These are phyloP conservation scores for Bombus waltoni DNA, from an alignment of 1,140 invertebrate species.

Conservation along the genomic window DNA sequence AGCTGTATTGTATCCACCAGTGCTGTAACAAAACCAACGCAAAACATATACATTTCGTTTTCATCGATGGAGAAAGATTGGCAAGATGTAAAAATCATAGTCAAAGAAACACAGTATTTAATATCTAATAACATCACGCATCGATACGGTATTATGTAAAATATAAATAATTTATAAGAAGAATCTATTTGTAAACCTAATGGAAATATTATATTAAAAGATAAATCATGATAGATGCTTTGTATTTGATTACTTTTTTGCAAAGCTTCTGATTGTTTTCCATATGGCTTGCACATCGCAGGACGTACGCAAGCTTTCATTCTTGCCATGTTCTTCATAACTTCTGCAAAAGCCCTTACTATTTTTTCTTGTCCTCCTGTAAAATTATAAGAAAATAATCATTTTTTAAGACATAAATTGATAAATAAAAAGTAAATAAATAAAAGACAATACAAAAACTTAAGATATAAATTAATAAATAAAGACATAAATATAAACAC, in stretches of 20 bases:
- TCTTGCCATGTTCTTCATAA: slow-evolving; percentile 92
- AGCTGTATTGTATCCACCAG: slow-evolving; percentile 92
- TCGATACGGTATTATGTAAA: neutral
- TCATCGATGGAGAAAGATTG: neutral
- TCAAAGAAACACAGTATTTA: neutral
- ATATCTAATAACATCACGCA: slow-evolving; percentile 1
- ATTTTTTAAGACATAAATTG: neutral
- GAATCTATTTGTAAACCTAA: slow-evolving; percentile 12
- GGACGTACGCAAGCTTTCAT: slow-evolving; percentile 93
- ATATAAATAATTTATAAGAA: slow-evolving; percentile 11
- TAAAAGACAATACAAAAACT: too few species aligned
- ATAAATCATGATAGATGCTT: neutral
- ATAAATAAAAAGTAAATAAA: neutral
- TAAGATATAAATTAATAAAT: neutral
- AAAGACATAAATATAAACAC: neutral
- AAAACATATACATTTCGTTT: slow-evolving; percentile 15
- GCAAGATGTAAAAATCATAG: neutral
- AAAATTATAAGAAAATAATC: slow-evolving; percentile 47
- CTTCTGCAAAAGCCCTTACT: slow-evolving; percentile 90
- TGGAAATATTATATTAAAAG: slow-evolving; percentile 14
- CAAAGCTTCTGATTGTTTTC: slow-evolving; percentile 92
- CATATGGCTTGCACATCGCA: slow-evolving; percentile 94
- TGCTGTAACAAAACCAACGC: slow-evolving; percentile 83
- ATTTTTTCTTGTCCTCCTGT: slow-evolving; percentile 90
- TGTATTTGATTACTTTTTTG: slow-evolving; percentile 88